Evolutionary conservation across 2,888 invertebrate genomes (phyloP).

Genomic region (Tetranychus piercei): DNA sequence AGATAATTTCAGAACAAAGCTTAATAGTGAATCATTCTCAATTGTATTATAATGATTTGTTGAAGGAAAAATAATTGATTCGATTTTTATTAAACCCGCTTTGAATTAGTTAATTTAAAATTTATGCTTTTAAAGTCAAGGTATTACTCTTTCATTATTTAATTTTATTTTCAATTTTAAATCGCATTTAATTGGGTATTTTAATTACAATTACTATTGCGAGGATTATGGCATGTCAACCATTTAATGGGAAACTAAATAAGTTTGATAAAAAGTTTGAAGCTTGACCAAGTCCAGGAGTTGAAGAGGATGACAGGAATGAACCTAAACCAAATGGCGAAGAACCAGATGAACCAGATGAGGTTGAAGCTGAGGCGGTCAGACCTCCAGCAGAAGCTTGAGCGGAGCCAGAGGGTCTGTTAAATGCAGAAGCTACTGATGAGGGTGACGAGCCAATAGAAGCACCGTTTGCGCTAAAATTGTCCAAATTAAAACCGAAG

Average conservation of each 20-base stretch:
- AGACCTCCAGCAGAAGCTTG: not conserved
- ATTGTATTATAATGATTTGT: too few relatives aligned
- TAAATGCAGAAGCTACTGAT: not conserved
- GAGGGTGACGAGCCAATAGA: not conserved
- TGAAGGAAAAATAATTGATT: too few relatives aligned
- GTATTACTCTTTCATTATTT: not conserved
- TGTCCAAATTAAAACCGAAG: not conserved
- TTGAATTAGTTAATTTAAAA: too few relatives aligned
- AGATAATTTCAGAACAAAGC: too few relatives aligned
- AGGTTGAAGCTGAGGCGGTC: not conserved
- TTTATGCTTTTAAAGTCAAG: too few relatives aligned
- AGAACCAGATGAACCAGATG: not conserved
- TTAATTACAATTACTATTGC: not conserved
- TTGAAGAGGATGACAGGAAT: not conserved
- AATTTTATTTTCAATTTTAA: not conserved
- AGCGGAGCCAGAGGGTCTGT: not conserved
- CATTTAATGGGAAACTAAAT: not conserved
- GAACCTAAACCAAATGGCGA: not conserved
- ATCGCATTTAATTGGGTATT: not conserved
- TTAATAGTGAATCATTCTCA: too few relatives aligned
- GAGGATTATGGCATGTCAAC: not conserved
- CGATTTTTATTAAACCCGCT: too few relatives aligned
- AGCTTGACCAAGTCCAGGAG: not conserved
- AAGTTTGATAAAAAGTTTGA: not conserved
- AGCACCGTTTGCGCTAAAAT: not conserved